Conservation (phyloP, 2,113 vertebrate genomes). For the Octodon degus region DNA sequence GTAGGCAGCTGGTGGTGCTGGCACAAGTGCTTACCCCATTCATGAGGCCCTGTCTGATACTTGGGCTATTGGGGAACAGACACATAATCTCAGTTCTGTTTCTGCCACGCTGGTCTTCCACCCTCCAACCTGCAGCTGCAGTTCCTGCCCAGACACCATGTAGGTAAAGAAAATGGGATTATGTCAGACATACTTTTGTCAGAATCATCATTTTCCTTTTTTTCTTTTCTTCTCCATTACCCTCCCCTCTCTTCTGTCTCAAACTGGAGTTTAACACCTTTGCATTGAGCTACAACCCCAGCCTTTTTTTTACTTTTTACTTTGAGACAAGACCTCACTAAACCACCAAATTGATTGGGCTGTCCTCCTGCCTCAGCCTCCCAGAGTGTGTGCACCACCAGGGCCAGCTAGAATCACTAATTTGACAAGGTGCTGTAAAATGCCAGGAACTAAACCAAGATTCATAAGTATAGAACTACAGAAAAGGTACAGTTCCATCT, state of each 20-base stretch:
- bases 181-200: not conserved
- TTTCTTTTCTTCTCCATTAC: not conserved
- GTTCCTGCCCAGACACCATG: not conserved
- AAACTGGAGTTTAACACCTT: not conserved
- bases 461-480: not conserved
- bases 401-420: not conserved
- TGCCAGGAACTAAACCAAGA: not conserved
- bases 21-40: not conserved
- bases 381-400: not conserved
- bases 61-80: not conserved
- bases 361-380: not conserved
- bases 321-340: not conserved
- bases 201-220: not conserved
- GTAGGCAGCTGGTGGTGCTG: not conserved
- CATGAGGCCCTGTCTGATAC: not conserved
- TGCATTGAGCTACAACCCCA: not conserved
- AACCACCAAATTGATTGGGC: not conserved
- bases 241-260: not conserved
- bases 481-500: not conserved
- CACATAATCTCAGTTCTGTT: not conserved
- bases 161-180: not conserved
- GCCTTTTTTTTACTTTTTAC: not conserved
- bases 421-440: slow-evolving; percentile 27
- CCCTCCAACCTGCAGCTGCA: not conserved
- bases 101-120: not conserved